Base-by-base conservation (phyloP, 1,140 invertebrate genomes). In the Argopecten irradians region DNA sequence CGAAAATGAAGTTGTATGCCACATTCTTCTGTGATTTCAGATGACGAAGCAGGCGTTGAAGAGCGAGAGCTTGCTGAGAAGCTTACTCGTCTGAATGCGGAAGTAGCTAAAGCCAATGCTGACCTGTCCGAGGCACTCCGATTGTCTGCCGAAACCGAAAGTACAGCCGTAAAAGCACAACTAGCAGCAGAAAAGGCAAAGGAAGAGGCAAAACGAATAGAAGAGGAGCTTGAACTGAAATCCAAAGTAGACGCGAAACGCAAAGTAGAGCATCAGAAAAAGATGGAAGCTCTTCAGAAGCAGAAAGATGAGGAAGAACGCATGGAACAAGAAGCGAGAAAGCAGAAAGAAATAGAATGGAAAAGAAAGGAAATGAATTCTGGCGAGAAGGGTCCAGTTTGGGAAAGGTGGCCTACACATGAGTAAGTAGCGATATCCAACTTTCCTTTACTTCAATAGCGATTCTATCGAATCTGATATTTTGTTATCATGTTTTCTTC, bases 71-170 rank as follows among this genome's bases (percentile, higher is more conserved):
- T 94, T 19, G 88, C 85, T 33, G 92, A 93, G 71, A 93, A 93
- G 43, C 88, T 94, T 16, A 90, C 93, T 0, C 83, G 91, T 34
- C 83, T 94, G 9, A 94, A 94, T 88, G 92, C 92, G 2, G 91
- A 90, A 82, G 90, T 94, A 28, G 94, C 94, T 2, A 87, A 93
- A 35, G 93, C 93, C 19, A 93, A 93, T 85, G 89, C 92, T 16
- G 92, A 93, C 82, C 90, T 94, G 36, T 91, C 94, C 33, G 92
- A 92, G 84, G 93, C 93, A 9, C 84, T 93, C 28, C 86, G 91
- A 82, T 82, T 94, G 35, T 92, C 92, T 16, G 91, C 93, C 35
- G 94, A 94, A 90, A 94, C 94, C 14, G 93, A 94, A 35, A 89
- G 87, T 33, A 89, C 90, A 22, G 94, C 93, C 0, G 88, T 93